phyloP scores from a whole-genome alignment of 2,888 invertebrate genomes.

The Apotomis turbidana region DNA sequence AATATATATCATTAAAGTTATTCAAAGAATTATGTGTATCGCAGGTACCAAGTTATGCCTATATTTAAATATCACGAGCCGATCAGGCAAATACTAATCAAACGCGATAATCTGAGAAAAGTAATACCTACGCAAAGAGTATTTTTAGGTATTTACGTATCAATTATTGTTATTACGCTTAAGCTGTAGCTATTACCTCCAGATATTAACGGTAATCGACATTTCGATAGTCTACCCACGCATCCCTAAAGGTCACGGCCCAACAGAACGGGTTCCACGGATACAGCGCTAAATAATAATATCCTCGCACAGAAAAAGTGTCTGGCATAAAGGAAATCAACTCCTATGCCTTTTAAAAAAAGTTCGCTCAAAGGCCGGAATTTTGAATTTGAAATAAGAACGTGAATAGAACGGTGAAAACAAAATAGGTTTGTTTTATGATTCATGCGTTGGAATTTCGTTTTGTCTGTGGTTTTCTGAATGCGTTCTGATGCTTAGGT shows the following conservation, averaged over 20 bases:
- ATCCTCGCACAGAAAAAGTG: slow-evolving; percentile 66
- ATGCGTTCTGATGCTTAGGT: neutral
- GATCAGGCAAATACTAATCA: no score
- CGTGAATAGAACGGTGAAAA: slow-evolving; percentile 57
- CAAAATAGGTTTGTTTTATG: slow-evolving; percentile 37
- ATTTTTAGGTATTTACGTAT: no score
- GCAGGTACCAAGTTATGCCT: no score
- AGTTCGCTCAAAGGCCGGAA: slow-evolving; percentile 53
- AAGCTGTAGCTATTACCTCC: neutral
- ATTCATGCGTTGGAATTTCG: slow-evolving; percentile 26
- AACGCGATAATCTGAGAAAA: no score
- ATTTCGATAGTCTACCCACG: slow-evolving; percentile 48
- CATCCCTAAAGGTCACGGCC: slow-evolving; percentile 79
- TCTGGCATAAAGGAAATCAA: slow-evolving; percentile 58
- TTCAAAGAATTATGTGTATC: no score
- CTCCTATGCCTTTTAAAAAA: slow-evolving; percentile 44
- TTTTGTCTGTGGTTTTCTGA: slow-evolving; percentile 10
- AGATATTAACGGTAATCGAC: slow-evolving; percentile 40
- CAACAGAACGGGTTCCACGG: slow-evolving; percentile 73
- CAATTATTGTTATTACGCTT: neutral
- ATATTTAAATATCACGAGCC: no score
- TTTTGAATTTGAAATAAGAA: slow-evolving; percentile 59
- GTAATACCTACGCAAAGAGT: no score
- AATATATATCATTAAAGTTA: no score
- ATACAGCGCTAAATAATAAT: slow-evolving; percentile 73